Conservation (phyloP, 2,797 vertebrate genomes). For the Sebastiscus tertius region DNA sequence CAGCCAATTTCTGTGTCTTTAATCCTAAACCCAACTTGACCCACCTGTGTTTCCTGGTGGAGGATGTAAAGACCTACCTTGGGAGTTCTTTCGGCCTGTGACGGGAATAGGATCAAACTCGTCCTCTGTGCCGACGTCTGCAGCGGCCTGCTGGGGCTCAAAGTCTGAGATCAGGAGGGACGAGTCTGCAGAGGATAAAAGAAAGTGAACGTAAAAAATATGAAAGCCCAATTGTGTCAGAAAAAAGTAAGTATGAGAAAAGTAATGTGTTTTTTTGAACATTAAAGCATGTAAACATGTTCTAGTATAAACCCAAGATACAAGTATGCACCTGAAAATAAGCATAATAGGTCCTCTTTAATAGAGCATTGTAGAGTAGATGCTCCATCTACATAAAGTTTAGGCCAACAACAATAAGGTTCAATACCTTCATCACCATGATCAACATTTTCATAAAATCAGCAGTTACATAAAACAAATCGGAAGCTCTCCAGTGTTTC, state of each 20-base stretch:
- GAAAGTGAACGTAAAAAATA: neutral
- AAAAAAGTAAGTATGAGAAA: neutral
- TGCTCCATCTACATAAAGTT: neutral
- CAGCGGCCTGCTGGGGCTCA: slow-evolving; percentile 82
- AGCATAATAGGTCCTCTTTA: neutral
- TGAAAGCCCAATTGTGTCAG: neutral
- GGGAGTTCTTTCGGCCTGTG: slow-evolving; percentile 94
- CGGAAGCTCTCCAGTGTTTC: neutral
- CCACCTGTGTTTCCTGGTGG: neutral
- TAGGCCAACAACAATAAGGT: neutral
- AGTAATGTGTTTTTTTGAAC: too few relatives aligned
- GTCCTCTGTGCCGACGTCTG: slow-evolving; percentile 90
- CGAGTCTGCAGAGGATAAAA: slow-evolving; percentile 85
- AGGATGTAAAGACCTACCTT: slow-evolving; percentile 86
- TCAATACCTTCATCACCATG: neutral
- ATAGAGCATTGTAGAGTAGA: neutral
- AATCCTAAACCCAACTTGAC: neutral
- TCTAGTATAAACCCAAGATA: too few relatives aligned
- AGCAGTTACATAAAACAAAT: neutral
- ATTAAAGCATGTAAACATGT: too few relatives aligned
- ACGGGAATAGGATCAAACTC: slow-evolving; percentile 99
- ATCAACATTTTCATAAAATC: neutral
- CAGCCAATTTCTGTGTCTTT: neutral
- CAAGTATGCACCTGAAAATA: too few relatives aligned
- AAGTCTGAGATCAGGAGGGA: slow-evolving; percentile 96